A percentile compares a stretch with the other conserved stretches of the same genome.
These are phyloP conservation scores for Hydrochoerus hydrochaeris DNA, from an alignment of 2,113 vertebrate species.

Conservation along the genomic window DNA sequence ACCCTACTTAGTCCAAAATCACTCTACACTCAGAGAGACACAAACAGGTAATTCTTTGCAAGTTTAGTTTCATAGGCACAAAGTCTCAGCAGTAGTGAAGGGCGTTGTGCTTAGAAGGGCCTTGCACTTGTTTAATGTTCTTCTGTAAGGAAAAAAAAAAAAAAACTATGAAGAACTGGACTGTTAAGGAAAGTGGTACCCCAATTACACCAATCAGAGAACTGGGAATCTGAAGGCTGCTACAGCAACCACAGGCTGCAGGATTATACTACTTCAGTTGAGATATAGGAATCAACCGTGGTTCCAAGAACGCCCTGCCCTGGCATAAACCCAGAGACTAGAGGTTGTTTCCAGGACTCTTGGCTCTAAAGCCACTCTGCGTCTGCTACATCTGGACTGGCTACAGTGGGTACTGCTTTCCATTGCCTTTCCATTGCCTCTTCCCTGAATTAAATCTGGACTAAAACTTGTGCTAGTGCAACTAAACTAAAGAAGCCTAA, in stretches of 20 bases:
- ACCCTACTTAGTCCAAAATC: not conserved
- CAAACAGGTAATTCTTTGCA: not conserved
- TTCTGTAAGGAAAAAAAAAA: not conserved
- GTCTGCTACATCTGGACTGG: not conserved
- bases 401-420: not conserved
- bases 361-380: not conserved
- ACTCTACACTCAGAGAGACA: not conserved
- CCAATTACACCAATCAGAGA: not conserved
- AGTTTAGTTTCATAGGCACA: fast-evolving
- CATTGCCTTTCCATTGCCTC: not conserved
- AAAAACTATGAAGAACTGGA: not conserved
- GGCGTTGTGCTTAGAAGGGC: not conserved
- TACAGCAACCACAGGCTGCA: too few relatives aligned
- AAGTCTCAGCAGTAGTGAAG: too few relatives aligned
- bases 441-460: not conserved
- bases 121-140: not conserved
- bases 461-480: not conserved
- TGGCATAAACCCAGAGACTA: not conserved
- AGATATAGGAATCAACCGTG: not conserved
- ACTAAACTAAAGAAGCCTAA: not conserved
- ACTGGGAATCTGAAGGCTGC: not conserved
- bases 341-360: not conserved
- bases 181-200: not conserved
- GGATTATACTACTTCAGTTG: not conserved
- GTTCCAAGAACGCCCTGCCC: not conserved